Evolutionary conservation across 2,888 invertebrate species (phyloP), one percentile per base, ranked within the genome.

Genomic region (Omphaloscelis lunosa): DNA sequence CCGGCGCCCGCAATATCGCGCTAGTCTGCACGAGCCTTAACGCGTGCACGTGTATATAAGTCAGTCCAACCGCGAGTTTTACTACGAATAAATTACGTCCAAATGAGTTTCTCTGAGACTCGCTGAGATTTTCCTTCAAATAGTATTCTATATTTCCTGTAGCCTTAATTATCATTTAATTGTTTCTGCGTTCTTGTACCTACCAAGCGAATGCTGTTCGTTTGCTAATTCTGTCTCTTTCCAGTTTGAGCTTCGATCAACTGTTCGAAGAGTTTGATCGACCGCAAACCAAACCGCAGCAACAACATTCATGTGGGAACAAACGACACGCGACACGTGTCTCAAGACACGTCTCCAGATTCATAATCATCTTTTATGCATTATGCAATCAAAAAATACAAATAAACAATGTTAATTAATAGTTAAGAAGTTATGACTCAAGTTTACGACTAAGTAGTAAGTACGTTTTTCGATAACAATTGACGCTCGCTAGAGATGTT

Each of bases 161-260:
- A 67, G 72, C 71, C 17, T 53, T 75, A 75, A 80, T 80, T 70
- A 75, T 45, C 27, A 56, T 70, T 7, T 75, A 70, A 61, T 75
- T 66, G 61, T 75, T 70, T 62, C 75, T 69, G 65, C 34, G 27
- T 23, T 48, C 34, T 39, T 41, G 75, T 56, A 17, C 34, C 12
- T 29, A 65, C 27, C 56, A 39, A 23, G 29, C 23, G 62, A 27
- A 62, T 48, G 66, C 45, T 65, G 45, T 23, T 66, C 11, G 39
- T 58, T 27, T 9, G 27, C 45, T 39, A 29, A 48, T 65, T 34
- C 27, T 9, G 65, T 48, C 34, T 27, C n/a, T 45, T 2, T 45
- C 15, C 45, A 45, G 15, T 15, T 15, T 15, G 15, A 45, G 45
- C 15, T n/a, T n/a, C n/a, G n/a, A n/a, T n/a, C n/a, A n/a, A n/a